Conservation (phyloP, 2,888 invertebrate genomes). For the Nasonovia ribisnigri region DNA sequence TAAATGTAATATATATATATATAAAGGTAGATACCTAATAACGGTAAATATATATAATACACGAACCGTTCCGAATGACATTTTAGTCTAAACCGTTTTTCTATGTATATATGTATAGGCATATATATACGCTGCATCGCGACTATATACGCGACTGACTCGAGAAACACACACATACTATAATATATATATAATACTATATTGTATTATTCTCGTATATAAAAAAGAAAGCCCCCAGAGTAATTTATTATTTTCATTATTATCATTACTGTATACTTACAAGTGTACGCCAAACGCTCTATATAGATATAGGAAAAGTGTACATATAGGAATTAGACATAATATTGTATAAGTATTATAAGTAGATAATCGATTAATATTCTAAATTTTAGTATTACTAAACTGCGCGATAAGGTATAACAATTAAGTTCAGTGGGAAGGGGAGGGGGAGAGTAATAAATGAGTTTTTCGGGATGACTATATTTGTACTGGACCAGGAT, state of each 20-base stretch:
- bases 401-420: not conserved
- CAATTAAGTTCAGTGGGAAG: not conserved
- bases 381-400: not conserved
- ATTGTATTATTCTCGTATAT: not conserved
- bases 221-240: not conserved
- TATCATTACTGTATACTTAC: not conserved
- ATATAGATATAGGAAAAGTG: not conserved
- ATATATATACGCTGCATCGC: not conserved
- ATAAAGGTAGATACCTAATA: not conserved
- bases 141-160: not conserved
- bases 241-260: not conserved
- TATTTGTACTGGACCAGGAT: not conserved
- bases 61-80: conserved; percentile 10
- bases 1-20: not conserved
- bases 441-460: too few species aligned
- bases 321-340: not conserved
- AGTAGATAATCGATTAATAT: not conserved
- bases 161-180: not conserved
- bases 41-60: conserved; percentile 34
- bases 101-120: not conserved
- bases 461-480: not conserved
- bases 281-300: not conserved
- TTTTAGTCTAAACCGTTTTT: not conserved
- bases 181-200: not conserved
- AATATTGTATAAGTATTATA: not conserved